Evolutionary conservation across 2,113 vertebrate genomes (phyloP).

Genomic region (Muscicapa adusta): DNA sequence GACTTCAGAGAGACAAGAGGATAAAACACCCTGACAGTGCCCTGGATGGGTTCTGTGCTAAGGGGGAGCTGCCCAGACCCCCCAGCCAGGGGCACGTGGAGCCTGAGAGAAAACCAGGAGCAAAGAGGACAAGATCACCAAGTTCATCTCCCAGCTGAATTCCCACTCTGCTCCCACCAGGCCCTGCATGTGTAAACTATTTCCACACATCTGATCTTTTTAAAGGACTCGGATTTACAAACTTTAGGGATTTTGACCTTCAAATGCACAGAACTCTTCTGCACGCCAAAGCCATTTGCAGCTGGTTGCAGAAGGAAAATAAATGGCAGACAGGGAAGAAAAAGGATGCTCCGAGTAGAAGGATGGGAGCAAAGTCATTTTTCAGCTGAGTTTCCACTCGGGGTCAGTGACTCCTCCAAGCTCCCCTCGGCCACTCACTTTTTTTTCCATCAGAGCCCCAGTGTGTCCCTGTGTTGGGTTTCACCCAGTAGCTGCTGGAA

Average conservation of each 20-base stretch:
- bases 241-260: conserved; percentile 60
- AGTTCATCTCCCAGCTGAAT: background rate
- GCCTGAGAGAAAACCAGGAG: background rate
- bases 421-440: background rate
- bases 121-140: background rate
- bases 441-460: background rate
- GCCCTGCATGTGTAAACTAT: background rate
- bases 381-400: background rate
- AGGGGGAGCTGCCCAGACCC: background rate
- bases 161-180: background rate
- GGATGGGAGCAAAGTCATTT: conserved; percentile 2
- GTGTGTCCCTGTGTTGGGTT: background rate
- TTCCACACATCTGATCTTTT: conserved; percentile 14
- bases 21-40: background rate
- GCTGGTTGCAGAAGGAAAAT: background rate
- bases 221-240: background rate
- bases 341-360: background rate
- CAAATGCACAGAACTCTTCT: background rate
- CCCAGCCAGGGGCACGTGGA: background rate
- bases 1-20: background rate
- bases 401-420: conserved; percentile 19
- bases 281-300: background rate
- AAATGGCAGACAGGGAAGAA: background rate
- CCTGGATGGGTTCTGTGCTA: background rate
- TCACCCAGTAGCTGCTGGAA: background rate